Conservation (phyloP, 2,797 vertebrate genomes). For the Poeciliopsis infans region DNA sequence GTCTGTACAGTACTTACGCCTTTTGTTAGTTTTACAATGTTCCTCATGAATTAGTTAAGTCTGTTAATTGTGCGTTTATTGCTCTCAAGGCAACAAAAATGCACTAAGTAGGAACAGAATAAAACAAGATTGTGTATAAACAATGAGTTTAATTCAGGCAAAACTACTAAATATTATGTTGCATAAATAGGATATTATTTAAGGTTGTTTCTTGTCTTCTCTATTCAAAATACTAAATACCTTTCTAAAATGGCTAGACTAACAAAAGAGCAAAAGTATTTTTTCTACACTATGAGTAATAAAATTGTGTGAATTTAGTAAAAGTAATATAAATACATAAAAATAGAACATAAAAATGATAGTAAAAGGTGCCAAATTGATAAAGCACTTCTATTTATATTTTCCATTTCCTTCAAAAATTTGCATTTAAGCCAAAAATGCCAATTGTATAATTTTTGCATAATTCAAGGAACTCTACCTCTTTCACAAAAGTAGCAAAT, state of each 20-base stretch:
- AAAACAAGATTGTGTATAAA: constrained; percentile 62
- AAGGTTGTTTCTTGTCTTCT: constrained; percentile 21
- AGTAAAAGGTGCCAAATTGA: background rate
- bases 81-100: constrained; percentile 72
- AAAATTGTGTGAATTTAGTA: background rate
- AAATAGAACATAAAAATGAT: constrained; percentile 8
- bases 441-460: no score
- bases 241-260: background rate
- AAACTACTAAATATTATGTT: constrained; percentile 38
- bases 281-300: background rate
- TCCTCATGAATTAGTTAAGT: constrained; percentile 84
- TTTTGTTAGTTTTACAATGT: constrained; percentile 78
- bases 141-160: constrained; percentile 48
- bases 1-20: constrained; percentile 77
- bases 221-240: constrained; percentile 6
- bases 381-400: background rate
- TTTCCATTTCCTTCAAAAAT: background rate
- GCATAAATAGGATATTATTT: constrained; percentile 28
- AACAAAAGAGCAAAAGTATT: constrained; percentile 7
- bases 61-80: constrained; percentile 80
- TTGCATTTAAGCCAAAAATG: background rate
- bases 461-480: background rate
- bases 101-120: constrained; percentile 66
- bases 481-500: background rate
- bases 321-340: constrained; percentile 3